A percentile compares a stretch with the other conserved stretches of the same genome.
Evolutionary conservation across 2,113 vertebrate species (phyloP).

Genomic region (Lepus americanus): DNA sequence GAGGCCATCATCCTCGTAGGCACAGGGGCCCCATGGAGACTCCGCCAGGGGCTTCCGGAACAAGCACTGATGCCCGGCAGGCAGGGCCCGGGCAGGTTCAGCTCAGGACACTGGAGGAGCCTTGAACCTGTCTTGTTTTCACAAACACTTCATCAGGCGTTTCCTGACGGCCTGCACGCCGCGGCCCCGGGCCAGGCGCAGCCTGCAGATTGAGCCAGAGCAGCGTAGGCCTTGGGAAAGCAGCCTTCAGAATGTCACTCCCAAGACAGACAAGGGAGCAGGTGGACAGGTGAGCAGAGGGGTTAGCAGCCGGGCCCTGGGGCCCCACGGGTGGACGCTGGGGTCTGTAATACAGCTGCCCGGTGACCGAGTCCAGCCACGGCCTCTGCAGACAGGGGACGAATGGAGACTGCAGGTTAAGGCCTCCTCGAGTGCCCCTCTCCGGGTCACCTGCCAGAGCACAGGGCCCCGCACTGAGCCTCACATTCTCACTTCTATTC

Average conservation of each 20-base stretch:
- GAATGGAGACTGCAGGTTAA: background rate
- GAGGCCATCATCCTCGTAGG: background rate
- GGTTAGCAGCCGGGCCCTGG: too few relatives aligned
- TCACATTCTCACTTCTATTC: background rate
- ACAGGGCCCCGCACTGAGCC: background rate
- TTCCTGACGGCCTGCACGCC: background rate
- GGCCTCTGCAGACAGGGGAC: background rate
- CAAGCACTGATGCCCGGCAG: background rate
- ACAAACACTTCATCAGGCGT: background rate
- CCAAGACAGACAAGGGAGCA: background rate
- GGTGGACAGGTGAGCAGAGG: background rate
- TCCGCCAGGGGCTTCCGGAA: background rate
- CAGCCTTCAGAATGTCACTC: too few relatives aligned
- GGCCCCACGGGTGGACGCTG: background rate
- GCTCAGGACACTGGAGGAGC: background rate
- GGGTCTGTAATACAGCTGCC: background rate
- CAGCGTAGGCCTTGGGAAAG: background rate
- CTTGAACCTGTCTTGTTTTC: background rate
- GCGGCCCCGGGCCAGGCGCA: background rate
- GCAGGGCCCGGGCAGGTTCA: background rate
- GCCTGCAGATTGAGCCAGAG: background rate
- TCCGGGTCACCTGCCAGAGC: background rate
- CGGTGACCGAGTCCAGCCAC: background rate
- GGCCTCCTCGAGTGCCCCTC: rapidly evolving
- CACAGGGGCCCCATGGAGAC: background rate